Evolutionary conservation across 2,113 vertebrate genomes (phyloP).

Genomic region (Pipa parva): DNA sequence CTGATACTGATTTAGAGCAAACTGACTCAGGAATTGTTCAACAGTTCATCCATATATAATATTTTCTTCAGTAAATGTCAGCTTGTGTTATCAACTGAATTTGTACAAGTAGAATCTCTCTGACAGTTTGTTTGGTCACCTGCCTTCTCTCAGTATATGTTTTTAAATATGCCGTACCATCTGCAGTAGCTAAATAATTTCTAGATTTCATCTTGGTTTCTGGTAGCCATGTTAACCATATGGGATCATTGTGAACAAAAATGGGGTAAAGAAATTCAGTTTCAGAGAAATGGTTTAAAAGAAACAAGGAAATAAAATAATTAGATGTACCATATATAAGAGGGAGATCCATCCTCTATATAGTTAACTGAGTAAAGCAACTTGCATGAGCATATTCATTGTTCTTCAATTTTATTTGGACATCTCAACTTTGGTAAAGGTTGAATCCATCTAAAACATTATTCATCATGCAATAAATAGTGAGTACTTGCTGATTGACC

Average conservation of each 20-base stretch:
- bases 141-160: conserved; percentile 7
- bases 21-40: conserved; percentile 34
- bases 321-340: no score
- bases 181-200: neutral
- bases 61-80: conserved; percentile 33
- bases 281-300: no score
- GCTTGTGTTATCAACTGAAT: conserved; percentile 33
- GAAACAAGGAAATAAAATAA: no score
- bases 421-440: no score
- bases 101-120: conserved; percentile 39
- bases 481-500: no score
- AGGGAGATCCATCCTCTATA: no score
- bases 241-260: neutral
- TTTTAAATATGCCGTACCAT: neutral
- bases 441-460: no score
- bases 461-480: no score
- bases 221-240: neutral
- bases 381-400: no score
- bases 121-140: conserved; percentile 36
- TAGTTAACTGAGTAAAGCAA: no score
- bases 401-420: no score
- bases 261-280: neutral
- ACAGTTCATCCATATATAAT: conserved; percentile 41
- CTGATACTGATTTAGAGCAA: conserved; percentile 25
- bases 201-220: neutral